A percentile compares a stretch with the other conserved stretches of the same genome.
Conservation (phyloP, 2,888 invertebrate species). For the Schrankia costaestrigalis region DNA sequence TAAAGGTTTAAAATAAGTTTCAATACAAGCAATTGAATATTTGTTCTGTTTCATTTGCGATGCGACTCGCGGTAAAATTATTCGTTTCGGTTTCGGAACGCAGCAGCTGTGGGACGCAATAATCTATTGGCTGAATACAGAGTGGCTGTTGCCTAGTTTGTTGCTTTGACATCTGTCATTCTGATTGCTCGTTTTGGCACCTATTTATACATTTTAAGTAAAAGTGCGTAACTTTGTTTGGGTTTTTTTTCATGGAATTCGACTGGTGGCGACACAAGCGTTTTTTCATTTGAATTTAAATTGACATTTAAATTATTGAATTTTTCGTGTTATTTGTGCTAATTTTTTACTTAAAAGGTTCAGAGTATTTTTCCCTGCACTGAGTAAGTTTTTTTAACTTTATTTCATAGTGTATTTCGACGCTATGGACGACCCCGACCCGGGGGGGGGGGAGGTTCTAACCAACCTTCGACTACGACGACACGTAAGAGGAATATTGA, state of each 20-base stretch:
- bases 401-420: too few relatives aligned
- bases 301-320: too few relatives aligned
- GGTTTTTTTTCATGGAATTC: background rate
- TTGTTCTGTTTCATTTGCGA: slow-evolving; percentile 51
- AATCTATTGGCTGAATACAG: slow-evolving; percentile 58
- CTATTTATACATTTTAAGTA: slow-evolving; percentile 8
- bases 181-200: slow-evolving; percentile 30
- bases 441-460: too few relatives aligned
- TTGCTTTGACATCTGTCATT: slow-evolving; percentile 37
- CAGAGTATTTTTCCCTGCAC: too few relatives aligned
- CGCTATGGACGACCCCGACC: too few relatives aligned
- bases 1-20: slow-evolving; percentile 26
- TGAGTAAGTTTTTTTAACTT: too few relatives aligned
- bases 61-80: slow-evolving; percentile 57
- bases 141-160: slow-evolving; percentile 50
- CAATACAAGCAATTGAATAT: slow-evolving; percentile 16
- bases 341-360: too few relatives aligned
- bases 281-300: too few relatives aligned
- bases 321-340: too few relatives aligned
- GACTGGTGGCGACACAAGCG: too few relatives aligned
- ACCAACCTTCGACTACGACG: too few relatives aligned
- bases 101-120: slow-evolving; percentile 52
- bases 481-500: too few relatives aligned
- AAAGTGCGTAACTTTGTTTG: background rate
- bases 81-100: slow-evolving; percentile 58